Evolutionary conservation across 2,888 invertebrate genomes (phyloP).

Genomic region (Eucera pruinosa): DNA sequence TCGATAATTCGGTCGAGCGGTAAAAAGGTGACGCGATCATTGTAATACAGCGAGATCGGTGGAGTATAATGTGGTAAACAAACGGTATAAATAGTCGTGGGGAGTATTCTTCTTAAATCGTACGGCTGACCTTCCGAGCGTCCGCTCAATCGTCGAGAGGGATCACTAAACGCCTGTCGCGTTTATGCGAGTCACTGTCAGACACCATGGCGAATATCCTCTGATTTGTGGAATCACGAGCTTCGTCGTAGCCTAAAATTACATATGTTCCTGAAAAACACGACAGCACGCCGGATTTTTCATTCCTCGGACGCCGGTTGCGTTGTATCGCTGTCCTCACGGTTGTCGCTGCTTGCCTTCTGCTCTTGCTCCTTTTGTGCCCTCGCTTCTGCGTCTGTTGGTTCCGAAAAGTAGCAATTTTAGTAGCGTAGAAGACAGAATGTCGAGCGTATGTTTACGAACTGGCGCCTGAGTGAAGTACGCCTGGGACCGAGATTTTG

Average conservation of each 20-base stretch:
- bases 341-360: conserved; percentile 64
- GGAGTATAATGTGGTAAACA: conserved; percentile 25
- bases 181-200: conserved; percentile 53
- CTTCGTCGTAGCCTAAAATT: conserved; percentile 66
- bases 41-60: conserved; percentile 10
- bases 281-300: conserved; percentile 56
- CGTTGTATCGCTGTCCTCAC: conserved; percentile 56
- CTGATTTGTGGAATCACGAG: conserved; percentile 45
- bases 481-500: too few species aligned
- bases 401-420: neutral
- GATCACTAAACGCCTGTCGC: conserved; percentile 15
- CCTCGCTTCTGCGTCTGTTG: conserved; percentile 86
- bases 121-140: conserved; percentile 11
- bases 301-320: conserved; percentile 70
- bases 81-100: conserved; percentile 40
- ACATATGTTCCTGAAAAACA: conserved; percentile 60
- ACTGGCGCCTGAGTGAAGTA: too few species aligned
- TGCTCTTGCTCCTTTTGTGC: conserved; percentile 83
- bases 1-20: conserved; percentile 18
- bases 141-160: conserved; percentile 8
- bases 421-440: too few species aligned
- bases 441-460: too few species aligned
- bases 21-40: conserved; percentile 9
- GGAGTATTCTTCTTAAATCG: conserved; percentile 17
- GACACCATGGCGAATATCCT: neutral